Evolutionary conservation across 1,140 invertebrate species (phyloP), one percentile per base, ranked within the genome.

Genomic region (Solenopsis invicta): DNA sequence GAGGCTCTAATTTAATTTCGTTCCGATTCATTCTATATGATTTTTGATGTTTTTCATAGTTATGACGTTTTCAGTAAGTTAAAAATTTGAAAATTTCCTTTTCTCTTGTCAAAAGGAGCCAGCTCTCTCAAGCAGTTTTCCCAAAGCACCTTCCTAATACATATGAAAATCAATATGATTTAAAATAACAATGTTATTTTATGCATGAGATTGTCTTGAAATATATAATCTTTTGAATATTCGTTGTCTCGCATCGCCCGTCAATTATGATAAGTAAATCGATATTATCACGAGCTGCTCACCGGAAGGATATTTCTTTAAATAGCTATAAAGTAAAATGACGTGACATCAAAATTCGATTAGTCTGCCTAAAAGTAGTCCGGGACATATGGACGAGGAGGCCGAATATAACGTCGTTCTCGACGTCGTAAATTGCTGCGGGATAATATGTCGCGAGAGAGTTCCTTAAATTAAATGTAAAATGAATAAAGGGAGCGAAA

Each of bases 221-320:
- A 61, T 50, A 72, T 48, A 61, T 62, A 34, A 50, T 6, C 48
- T 86, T 62, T 59, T 18, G 18, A 56, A 66, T 64, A 80, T 87
- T 81, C 69, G 10, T 24, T 37, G n/a, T 48, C 9, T 56, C 29
- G 48, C 12, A 61, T 41, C 21, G n/a, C 56, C 56, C 50, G 45
- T 88, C 69, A 87, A 88, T 75, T 87, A 87, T 66, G 66, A 82
- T 69, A 74, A 87, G 61, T 81, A 86, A 77, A 75, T 84, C 86
- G 77, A 91, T 89, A 87, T 85, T 52, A 62, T 72, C 61, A 56
- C 45, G 66, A 71, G 13, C 18, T 86, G 13, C 18, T 86, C 67
- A 52, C 59, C 66, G 71, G 80, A 66, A 69, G 59, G 24, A 16
- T 75, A 84, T 62, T 84, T 75, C 80, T 84, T 74, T 84, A 84